Base-by-base conservation (phyloP, 2,113 vertebrate genomes). In the Poeciliopsis occidentalis region DNA sequence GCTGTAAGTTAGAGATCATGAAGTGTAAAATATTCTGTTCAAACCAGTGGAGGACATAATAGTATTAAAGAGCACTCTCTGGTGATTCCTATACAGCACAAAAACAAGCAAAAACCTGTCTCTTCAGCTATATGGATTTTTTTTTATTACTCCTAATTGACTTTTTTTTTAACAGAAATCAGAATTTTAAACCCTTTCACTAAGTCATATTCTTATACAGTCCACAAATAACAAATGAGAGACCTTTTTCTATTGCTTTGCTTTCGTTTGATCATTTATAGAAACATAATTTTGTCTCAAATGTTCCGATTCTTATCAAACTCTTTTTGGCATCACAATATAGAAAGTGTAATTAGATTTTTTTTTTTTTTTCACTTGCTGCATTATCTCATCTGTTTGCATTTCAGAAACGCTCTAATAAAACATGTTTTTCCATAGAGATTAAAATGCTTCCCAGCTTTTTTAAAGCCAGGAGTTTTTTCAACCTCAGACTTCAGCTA, bases 51-150 rank as follows among this genome's bases (percentile, higher is more conserved):
- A 92, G 91, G 87, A 92, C 84, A 73, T 92, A 88, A 92, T 93
- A 78, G 87, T 91, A 81, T 91, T 87, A 34, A 83, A n/a, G 66
- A 91, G 83, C 85, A 92, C 93, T 94, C 91, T 85, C 92, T 2
- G 81, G 79, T 92, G 91, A 88, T 78, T 47, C 83, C 89, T 87
- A 68, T 60, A 51, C 37, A 81, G 64, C 75, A 70, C 83, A 75
- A 85, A 69, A 69, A 71, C 65, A 73, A 70, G 63, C 70, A 80
- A 80, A 87, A 74, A 71, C 72, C 66, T 78, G 31, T 57, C 31
- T 77, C 47, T 22, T 60, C 54, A 51, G 8, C 26, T 41, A 62
- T 64, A 34, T 68, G 12, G 71, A 19, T 69, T 66, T 61, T 6
- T 6, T 27, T 65, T 31, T 17, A 34, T 13, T 65, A 31, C 8